These are phyloP conservation scores for Presbytis comata DNA, from an alignment of 2,797 vertebrate species.

Conservation along the genomic window DNA sequence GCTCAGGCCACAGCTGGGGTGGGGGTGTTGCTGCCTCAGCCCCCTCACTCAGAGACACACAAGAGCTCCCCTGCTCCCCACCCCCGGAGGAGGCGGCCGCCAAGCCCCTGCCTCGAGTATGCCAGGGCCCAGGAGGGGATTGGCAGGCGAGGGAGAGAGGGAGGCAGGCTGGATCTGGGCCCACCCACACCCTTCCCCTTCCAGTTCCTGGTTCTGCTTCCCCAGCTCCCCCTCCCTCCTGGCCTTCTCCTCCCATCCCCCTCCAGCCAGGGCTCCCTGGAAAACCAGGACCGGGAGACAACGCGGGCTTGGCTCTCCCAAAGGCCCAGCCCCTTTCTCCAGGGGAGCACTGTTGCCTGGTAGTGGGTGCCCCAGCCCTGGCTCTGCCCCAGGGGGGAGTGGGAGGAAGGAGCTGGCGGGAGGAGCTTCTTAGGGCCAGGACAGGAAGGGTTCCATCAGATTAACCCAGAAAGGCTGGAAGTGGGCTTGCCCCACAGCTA, in stretches of 20 bases:
- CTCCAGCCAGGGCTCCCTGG: conserved; percentile 66
- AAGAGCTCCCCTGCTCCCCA: not conserved
- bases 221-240: conserved; percentile 15
- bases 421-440: not conserved
- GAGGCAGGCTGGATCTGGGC: conserved; percentile 69
- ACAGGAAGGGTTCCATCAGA: not conserved
- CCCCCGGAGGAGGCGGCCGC: not conserved
- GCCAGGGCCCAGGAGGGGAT: conserved; percentile 51
- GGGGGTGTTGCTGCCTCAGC: not conserved
- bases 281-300: conserved; percentile 64
- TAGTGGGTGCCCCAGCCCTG: not conserved
- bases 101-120: conserved; percentile 58
- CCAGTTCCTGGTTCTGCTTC: conserved; percentile 64
- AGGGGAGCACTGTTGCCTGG: not conserved
- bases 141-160: conserved; percentile 62
- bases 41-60: not conserved
- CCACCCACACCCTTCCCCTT: conserved; percentile 78
- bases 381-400: not conserved
- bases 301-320: not conserved
- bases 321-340: not conserved
- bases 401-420: not conserved
- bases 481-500: not conserved
- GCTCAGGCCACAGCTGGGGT: conserved; percentile 32
- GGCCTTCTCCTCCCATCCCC: conserved; percentile 58
- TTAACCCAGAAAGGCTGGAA: not conserved